These are phyloP conservation scores for Syngnathoides biaculeatus DNA, from an alignment of 2,113 vertebrate species.

Conservation along the genomic window DNA sequence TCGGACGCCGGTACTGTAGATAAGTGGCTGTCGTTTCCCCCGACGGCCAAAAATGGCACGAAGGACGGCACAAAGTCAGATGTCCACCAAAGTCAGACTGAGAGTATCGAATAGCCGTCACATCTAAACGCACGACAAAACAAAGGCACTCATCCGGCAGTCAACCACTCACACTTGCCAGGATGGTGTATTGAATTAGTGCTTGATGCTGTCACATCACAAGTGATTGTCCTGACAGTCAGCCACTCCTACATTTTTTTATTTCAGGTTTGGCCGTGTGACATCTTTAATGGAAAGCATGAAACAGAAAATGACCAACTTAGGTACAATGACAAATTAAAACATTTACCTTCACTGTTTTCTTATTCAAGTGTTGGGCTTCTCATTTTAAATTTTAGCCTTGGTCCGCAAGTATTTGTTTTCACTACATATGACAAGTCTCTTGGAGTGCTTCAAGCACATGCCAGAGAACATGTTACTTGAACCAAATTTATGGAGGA, in stretches of 20 bases:
- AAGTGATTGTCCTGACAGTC: slow-evolving; percentile 51
- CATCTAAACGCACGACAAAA: slow-evolving; percentile 12
- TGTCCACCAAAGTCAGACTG: slow-evolving; percentile 50
- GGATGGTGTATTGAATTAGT: slow-evolving; percentile 56
- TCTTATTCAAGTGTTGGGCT: not conserved
- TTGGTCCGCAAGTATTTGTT: not conserved
- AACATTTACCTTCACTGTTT: not conserved
- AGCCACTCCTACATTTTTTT: slow-evolving; percentile 57
- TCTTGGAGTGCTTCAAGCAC: not conserved
- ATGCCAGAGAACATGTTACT: not conserved
- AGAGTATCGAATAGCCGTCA: not conserved
- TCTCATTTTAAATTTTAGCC: not conserved
- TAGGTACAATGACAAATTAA: not conserved
- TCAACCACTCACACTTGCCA: slow-evolving; percentile 21
- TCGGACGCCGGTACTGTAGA: slow-evolving; percentile 57
- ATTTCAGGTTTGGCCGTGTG: slow-evolving; percentile 60
- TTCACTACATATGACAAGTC: not conserved
- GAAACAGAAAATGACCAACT: not conserved
- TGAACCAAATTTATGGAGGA: not conserved
- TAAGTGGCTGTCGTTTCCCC: slow-evolving; percentile 56
- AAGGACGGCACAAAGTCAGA: slow-evolving; percentile 66
- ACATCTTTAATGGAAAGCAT: not conserved
- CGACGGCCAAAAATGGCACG: slow-evolving; percentile 41
- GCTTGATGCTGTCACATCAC: slow-evolving; percentile 48
- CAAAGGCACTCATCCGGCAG: slow-evolving; percentile 10